Evolutionary conservation across 2,888 invertebrate genomes (phyloP), one percentile per base, ranked within the genome.

Genomic region (Calephelis perditalis): DNA sequence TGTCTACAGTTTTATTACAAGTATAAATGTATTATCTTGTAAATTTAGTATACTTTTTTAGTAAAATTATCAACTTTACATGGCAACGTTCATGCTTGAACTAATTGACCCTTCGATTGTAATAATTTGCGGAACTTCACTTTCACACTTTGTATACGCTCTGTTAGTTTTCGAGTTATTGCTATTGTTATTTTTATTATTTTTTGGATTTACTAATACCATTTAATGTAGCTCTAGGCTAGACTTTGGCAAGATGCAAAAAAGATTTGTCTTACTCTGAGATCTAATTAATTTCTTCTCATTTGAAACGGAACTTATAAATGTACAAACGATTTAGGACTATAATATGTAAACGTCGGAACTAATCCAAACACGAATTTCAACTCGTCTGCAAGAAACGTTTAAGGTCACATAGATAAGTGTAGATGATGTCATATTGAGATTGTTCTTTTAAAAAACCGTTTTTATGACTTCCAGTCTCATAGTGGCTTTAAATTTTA

Each of bases 91-190:
- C 8, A 49, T 15, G 49, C 49, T 49, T 15, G 8, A 49, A 49
- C 26, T 49, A 49, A 26, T 8, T 26, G 49, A 49, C 26, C 49
- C 26, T 26, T 7, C 49, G 15, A 49, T 49, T 12, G 49, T 12
- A 26, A 49, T 49, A 49, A 49, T 49, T 49, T 49, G 49, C 49
- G 49, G 49, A 49, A 49, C 49, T 49, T 49, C 49, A 26, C 49
- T 49, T 49, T 49, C 35, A 10, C 49, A 35, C 49, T 49, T 49
- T 49, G 10, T 49, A 26, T 26, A 49, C 49, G 49, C 49, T 49
- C 49, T 49, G 10, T 15, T 49, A 49, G 49, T 10, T 49, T 10
- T 35, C 15, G 26, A 10, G 49, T 26, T 35, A 35, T 26, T 49
- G 49, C 15, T 49, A 35, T 26, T 26, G 15, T 49, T 7, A 7